Percentiles rank a stretch among this genome's conserved stretches.
These are phyloP conservation scores for Lophius americanus DNA, from an alignment of 2,797 vertebrate species.

Conservation along the genomic window DNA sequence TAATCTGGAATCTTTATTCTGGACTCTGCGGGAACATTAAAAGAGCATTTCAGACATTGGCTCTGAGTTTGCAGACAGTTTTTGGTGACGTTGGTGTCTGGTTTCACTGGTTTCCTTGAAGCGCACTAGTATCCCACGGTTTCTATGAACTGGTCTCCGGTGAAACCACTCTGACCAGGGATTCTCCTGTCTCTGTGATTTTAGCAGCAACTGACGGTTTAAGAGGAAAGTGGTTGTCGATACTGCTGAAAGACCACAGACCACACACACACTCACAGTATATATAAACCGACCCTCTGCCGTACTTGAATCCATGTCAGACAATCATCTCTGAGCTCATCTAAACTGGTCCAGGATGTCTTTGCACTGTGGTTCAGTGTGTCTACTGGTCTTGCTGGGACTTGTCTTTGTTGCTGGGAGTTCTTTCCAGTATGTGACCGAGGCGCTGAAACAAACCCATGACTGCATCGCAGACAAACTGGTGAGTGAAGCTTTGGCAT, in stretches of 20 bases:
- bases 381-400: constrained; percentile 58
- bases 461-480: constrained; percentile 11
- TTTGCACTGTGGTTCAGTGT: neutral
- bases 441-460: accelerated
- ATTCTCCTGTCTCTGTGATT: constrained; percentile 27
- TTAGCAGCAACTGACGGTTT: constrained; percentile 60
- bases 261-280: constrained; percentile 54
- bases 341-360: constrained; percentile 35
- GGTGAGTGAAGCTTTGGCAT: constrained; percentile 57
- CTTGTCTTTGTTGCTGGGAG: constrained; percentile 36
- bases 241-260: constrained; percentile 68
- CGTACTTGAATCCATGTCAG: neutral
- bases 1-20: too few species aligned
- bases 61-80: too few species aligned
- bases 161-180: constrained; percentile 54
- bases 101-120: neutral
- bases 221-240: constrained; percentile 66
- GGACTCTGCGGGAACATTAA: too few species aligned
- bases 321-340: neutral
- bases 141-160: constrained; percentile 32
- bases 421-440: neutral
- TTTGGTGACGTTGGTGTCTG: neutral
- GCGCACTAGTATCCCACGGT: neutral
- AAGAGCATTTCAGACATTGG: too few species aligned
- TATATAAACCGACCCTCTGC: constrained; percentile 50